Percentiles rank a stretch among this genome's conserved stretches.
Conservation (phyloP, 2,888 invertebrate genomes). For the Parapristionchus giblindavisi region DNA sequence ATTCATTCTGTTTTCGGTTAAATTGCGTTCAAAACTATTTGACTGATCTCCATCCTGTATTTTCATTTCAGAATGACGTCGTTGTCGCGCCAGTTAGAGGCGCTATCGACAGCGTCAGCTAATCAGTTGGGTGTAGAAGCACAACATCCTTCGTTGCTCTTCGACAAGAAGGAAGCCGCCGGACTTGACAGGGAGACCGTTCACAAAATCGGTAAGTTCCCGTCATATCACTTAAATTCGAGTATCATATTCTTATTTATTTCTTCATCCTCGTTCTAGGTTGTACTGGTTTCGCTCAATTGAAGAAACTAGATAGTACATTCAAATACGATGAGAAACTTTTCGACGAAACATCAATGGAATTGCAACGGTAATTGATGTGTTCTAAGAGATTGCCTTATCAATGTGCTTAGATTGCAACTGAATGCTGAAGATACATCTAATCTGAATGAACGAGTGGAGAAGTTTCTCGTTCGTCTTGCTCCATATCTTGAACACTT, state of each 20-base stretch:
- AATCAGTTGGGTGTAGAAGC: constrained; percentile 66
- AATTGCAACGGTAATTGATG: constrained; percentile 74
- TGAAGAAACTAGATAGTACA: constrained; percentile 79
- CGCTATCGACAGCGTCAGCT: constrained; percentile 70
- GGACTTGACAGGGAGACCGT: constrained; percentile 84
- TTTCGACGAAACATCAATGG: constrained; percentile 81
- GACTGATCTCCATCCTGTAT: neutral
- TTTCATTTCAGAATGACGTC: constrained; percentile 68
- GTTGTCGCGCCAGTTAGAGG: constrained; percentile 71
- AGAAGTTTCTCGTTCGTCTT: constrained; percentile 81
- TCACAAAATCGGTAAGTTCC: constrained; percentile 81
- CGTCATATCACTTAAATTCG: neutral
- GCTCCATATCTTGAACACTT: constrained; percentile 89
- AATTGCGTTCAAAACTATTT: neutral
- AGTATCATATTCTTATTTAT: constrained; percentile 4
- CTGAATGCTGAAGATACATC: constrained; percentile 81
- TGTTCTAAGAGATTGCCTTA: constrained; percentile 21
- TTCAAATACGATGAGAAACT: constrained; percentile 83
- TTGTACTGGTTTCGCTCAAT: constrained; percentile 83
- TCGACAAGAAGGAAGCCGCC: constrained; percentile 88
- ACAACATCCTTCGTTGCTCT: constrained; percentile 81
- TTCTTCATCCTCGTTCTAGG: constrained; percentile 71
- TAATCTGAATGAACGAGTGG: constrained; percentile 80
- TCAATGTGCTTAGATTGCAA: constrained; percentile 69
- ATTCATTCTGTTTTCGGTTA: neutral